Conservation (phyloP, 2,888 invertebrate genomes). For the Torymus texanus region DNA sequence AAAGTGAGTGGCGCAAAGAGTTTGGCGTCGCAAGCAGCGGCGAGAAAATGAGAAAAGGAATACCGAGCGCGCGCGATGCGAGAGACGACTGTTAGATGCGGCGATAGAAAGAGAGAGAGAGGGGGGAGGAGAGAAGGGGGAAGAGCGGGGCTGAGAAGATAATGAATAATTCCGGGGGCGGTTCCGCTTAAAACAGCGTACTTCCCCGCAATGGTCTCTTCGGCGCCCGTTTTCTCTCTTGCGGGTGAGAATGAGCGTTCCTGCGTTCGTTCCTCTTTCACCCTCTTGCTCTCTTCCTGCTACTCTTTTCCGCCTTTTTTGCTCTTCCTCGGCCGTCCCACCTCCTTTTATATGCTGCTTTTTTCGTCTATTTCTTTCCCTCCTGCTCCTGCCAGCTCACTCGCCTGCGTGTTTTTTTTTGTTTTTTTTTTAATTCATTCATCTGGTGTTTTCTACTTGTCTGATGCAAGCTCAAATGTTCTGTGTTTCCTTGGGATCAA, state of each 20-base stretch:
- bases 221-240: conserved; percentile 38
- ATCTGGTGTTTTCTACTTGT: no score
- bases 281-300: conserved; percentile 24
- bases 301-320: not conserved
- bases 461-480: no score
- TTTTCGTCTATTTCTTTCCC: not conserved
- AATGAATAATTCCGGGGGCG: conserved; percentile 71
- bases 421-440: no score
- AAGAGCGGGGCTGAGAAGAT: conserved; percentile 58
- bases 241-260: conserved; percentile 38
- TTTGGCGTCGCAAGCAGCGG: conserved; percentile 53
- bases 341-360: not conserved
- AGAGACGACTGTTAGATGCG: conserved; percentile 34
- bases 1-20: conserved; percentile 58
- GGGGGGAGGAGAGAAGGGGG: conserved; percentile 16
- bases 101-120: conserved; percentile 29
- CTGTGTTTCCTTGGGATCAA: no score
- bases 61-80: conserved; percentile 1
- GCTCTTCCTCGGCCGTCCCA: not conserved
- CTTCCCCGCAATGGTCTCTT: conserved; percentile 63
- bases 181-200: conserved; percentile 65
- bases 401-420: no score
- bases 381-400: no score
- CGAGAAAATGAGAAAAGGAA: conserved; percentile 41
- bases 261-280: conserved; percentile 30